These are phyloP conservation scores for Sesamia nonagrioides DNA, from an alignment of 1,140 invertebrate species.

Conservation along the genomic window DNA sequence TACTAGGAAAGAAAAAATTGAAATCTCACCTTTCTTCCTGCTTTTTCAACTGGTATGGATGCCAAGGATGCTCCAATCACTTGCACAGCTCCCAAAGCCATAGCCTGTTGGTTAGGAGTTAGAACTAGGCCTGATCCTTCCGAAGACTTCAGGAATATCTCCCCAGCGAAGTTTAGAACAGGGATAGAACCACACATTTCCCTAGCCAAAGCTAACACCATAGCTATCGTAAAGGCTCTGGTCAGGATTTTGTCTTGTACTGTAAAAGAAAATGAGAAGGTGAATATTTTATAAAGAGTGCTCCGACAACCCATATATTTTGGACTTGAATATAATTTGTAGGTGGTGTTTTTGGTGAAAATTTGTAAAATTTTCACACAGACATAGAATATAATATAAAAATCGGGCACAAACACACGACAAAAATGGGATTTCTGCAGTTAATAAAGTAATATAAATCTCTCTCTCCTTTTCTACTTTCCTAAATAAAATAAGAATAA, in stretches of 20 bases:
- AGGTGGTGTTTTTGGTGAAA: too few species aligned
- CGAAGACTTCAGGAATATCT: conserved; percentile 70
- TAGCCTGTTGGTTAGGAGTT: conserved; percentile 77
- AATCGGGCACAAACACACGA: too few species aligned
- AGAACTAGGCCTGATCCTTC: conserved; percentile 57
- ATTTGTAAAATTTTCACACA: too few species aligned
- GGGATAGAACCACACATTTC: conserved; percentile 76
- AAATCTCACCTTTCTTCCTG: conserved; percentile 72
- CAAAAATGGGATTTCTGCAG: too few species aligned
- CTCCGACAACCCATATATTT: too few species aligned
- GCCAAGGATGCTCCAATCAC: conserved; percentile 69
- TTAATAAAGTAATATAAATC: too few species aligned
- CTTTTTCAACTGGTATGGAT: conserved; percentile 69
- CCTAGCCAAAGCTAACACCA: conserved; percentile 65
- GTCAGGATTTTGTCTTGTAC: conserved; percentile 69
- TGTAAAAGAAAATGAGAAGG: conserved; percentile 12
- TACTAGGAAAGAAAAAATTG: too few species aligned
- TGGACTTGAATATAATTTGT: too few species aligned
- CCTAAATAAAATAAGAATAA: neutral
- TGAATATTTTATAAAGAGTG: too few species aligned
- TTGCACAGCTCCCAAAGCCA: conserved; percentile 76
- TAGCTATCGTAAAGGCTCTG: conserved; percentile 71
- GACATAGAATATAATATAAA: too few species aligned
- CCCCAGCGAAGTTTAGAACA: conserved; percentile 76
- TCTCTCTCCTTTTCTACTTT: too few species aligned